Evolutionary conservation across 2,113 vertebrate genomes (phyloP).

Genomic region (Labrus mixtus): DNA sequence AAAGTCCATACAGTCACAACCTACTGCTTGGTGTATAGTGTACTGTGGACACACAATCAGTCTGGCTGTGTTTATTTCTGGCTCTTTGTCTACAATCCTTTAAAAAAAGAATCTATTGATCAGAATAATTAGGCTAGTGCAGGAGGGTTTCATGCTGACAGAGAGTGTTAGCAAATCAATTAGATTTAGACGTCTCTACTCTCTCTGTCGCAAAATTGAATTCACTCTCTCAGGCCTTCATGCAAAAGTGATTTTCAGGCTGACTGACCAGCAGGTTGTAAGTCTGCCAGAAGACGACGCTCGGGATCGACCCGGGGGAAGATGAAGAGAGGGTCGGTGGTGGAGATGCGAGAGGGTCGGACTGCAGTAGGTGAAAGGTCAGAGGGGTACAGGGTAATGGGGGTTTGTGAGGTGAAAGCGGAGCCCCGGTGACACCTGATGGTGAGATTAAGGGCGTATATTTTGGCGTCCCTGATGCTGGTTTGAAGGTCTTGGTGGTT

Average conservation of each 20-base stretch:
- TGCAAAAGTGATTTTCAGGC: constrained; percentile 65
- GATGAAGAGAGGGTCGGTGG: constrained; percentile 25
- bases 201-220: constrained; percentile 41
- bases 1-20: constrained; percentile 32
- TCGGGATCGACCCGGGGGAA: constrained; percentile 43
- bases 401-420: not conserved
- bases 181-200: constrained; percentile 6
- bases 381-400: constrained; percentile 16
- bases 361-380: constrained; percentile 38
- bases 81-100: not conserved
- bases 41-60: constrained; percentile 3
- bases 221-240: constrained; percentile 23
- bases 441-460: not conserved
- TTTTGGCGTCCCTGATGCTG: not conserved
- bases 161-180: constrained; percentile 46
- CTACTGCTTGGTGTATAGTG: not conserved
- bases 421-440: constrained; percentile 28
- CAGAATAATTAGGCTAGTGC: constrained; percentile 2
- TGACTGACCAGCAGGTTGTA: constrained; percentile 56
- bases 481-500: not conserved
- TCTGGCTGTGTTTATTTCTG: not conserved
- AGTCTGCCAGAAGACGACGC: constrained; percentile 44
- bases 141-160: constrained; percentile 11
- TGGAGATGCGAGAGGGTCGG: not conserved
- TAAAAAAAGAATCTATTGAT: not conserved